phyloP scores from a whole-genome alignment of 2,113 vertebrate species.

The Chlorodrepanis virens region DNA sequence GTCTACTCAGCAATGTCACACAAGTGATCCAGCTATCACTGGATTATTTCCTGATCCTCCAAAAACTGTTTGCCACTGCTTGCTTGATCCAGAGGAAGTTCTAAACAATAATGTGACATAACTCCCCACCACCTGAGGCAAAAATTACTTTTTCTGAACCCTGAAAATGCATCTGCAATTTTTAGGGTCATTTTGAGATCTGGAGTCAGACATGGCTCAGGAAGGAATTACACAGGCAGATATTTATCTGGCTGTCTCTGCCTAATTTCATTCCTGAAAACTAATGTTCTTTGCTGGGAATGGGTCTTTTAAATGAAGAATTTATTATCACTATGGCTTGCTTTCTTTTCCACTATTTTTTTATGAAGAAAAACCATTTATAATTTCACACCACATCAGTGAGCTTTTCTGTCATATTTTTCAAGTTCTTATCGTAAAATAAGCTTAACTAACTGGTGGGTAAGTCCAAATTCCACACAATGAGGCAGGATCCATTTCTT shows the following conservation, averaged over 20 bases:
- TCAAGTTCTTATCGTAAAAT: neutral
- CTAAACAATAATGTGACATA: neutral
- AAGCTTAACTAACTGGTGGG: neutral
- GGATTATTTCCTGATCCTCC: neutral
- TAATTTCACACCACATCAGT: neutral
- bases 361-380: neutral
- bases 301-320: neutral
- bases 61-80: neutral
- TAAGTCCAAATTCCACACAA: neutral
- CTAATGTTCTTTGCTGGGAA: neutral
- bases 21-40: too few relatives aligned
- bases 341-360: neutral
- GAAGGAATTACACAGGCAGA: neutral
- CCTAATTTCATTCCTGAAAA: constrained; percentile 15
- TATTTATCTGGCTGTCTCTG: neutral
- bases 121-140: neutral
- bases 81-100: neutral
- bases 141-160: neutral
- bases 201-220: neutral
- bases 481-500: neutral
- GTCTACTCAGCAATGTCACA: neutral
- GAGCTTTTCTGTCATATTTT: neutral
- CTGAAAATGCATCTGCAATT: neutral
- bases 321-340: neutral
- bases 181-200: neutral